Evolutionary conservation across 2,113 vertebrate species (phyloP).

Genomic region (Eudyptes chrysolophus): DNA sequence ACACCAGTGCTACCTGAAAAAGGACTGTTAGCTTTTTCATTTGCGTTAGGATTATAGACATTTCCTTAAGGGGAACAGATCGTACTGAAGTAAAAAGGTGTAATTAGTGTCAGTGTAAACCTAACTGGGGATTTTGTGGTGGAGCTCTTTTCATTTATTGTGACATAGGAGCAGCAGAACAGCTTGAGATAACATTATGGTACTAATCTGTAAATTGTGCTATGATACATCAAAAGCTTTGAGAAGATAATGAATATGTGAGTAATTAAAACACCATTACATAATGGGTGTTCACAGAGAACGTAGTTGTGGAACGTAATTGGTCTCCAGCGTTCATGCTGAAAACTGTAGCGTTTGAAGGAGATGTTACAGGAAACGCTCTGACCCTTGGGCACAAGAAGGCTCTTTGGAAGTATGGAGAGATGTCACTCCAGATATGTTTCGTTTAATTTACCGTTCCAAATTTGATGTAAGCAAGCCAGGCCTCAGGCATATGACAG

Average conservation of each 20-base stretch:
- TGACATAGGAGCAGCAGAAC: not conserved
- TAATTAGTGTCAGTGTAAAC: not conserved
- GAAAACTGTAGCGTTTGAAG: not conserved
- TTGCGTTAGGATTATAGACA: not conserved
- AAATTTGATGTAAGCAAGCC: not conserved
- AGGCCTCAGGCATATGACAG: not conserved
- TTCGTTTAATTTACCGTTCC: not conserved
- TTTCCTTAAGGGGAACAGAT: not conserved
- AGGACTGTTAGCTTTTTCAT: not conserved
- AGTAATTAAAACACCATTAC: not conserved
- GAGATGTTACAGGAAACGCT: not conserved
- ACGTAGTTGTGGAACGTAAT: not conserved
- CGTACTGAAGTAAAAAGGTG: not conserved
- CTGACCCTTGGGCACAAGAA: not conserved
- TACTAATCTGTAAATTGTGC: not conserved
- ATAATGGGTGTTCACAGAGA: not conserved
- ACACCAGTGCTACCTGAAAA: not conserved
- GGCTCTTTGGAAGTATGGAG: not conserved
- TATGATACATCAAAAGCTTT: not conserved
- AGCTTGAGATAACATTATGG: not conserved
- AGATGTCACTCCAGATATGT: not conserved
- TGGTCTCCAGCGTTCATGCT: not conserved
- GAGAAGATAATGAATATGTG: not conserved
- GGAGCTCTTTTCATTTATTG: not conserved
- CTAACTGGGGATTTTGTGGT: not conserved